Base-by-base conservation (phyloP, 1,140 invertebrate genomes). In the Drosophila jambulina region DNA sequence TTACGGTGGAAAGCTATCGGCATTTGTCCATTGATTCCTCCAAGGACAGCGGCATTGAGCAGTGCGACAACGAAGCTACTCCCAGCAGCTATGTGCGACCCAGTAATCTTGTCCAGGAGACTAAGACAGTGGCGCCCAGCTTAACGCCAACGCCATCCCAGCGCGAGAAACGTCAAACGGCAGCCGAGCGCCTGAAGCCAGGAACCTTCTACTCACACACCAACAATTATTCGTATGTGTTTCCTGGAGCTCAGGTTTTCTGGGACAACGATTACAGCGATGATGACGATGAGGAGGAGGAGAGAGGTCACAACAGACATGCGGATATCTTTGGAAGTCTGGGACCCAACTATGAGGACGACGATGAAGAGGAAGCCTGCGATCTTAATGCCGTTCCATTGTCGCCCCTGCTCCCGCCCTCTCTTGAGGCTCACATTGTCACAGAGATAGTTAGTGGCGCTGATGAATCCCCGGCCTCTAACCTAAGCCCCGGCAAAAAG, bases 1-100 rank as follows among this genome's bases (percentile, higher is more conserved):
- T 45, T 25, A 19, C 79, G 1, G 58, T 69, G 23, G 67, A 72
- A 19, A 72, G 68, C 46, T 78, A 82, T 71, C 85, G 91, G 1
- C 91, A 92, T 69, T 62, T 92, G 2, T 92, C 91, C 9, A 82
- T 92, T 12, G 91, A 92, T 32, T 92, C 91, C 1, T 91, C 91
- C 8, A 92, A 92, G 59, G 91, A 92, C 56, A 92, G 91, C 67
- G 91, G 91, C 58, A 92, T 92, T n/a, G 85, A 90, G 38, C 81
- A 81, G 38, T 85, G 80, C 38, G 91, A 92, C 10, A 78, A 75
- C 17, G 84, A 86, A 61, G 40, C 69, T 58, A 70, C 68, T 13
- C 64, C 63, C 29, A 71, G 60, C 75, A 72, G 60, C 72, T 76
- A 49, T 61, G 45, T 84, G 57, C 74, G 72, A 40, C 68, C 70